Evolutionary conservation across 2,113 vertebrate species (phyloP).

Genomic region (Malurus alboscapulatus): DNA sequence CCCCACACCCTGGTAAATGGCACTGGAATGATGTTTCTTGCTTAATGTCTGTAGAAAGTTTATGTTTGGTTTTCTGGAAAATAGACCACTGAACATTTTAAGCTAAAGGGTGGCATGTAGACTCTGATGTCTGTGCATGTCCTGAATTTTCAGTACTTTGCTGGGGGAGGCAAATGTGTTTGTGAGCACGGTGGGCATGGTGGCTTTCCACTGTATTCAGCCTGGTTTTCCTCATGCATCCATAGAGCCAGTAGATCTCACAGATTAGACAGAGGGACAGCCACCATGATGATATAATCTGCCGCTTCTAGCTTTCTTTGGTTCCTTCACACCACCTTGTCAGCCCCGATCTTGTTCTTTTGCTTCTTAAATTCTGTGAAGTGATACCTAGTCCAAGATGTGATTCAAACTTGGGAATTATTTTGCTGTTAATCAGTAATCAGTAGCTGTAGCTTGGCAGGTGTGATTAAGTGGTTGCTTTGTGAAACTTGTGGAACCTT

Average conservation of each 20-base stretch:
- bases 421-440: neutral
- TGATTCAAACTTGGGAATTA: neutral
- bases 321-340: neutral
- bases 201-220: neutral
- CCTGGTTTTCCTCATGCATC: neutral
- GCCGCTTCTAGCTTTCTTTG: neutral
- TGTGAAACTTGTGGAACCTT: neutral
- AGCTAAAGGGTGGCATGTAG: fast-evolving
- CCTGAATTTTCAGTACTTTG: neutral
- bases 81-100: neutral
- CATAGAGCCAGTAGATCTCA: neutral
- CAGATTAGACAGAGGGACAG: neutral
- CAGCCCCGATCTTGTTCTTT: neutral
- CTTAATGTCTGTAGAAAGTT: neutral
- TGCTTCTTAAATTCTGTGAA: neutral
- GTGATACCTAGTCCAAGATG: no score
- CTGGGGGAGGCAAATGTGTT: neutral
- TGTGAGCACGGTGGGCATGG: neutral
- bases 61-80: neutral
- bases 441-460: neutral
- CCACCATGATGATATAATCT: neutral
- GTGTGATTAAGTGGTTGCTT: neutral
- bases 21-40: neutral
- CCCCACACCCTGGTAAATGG: fast-evolving
- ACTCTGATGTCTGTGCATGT: neutral